Percentiles rank a stretch among this genome's conserved stretches.
Conservation (phyloP, 2,113 vertebrate species). For the Sterrhoptilus dennistouni region DNA sequence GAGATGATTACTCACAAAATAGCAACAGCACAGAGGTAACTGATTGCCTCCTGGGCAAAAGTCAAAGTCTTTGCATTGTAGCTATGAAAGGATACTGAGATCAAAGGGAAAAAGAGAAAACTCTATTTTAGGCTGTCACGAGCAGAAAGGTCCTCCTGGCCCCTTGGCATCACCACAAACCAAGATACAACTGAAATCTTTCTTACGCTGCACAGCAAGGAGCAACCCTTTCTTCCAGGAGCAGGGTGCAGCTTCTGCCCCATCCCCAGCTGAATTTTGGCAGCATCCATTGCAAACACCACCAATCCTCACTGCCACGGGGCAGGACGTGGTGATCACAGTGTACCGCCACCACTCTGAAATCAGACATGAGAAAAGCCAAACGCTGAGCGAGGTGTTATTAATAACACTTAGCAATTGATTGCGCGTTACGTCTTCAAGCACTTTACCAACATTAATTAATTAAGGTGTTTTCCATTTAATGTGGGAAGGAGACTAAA, state of each 20-base stretch:
- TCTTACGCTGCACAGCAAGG: rapidly evolving
- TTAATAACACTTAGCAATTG: background rate
- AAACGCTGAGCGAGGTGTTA: background rate
- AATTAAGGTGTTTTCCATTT: conserved; percentile 24
- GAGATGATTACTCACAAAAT: conserved; percentile 37
- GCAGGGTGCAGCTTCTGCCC: background rate
- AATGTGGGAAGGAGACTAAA: background rate
- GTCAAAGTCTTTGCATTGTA: conserved; percentile 9
- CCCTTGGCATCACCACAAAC: background rate
- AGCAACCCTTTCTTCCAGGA: background rate
- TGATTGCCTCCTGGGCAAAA: conserved; percentile 34
- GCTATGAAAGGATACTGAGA: background rate
- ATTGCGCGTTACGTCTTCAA: background rate
- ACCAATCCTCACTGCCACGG: rapidly evolving
- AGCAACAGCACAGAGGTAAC: conserved; percentile 34
- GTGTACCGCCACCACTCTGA: rapidly evolving
- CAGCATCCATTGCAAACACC: background rate
- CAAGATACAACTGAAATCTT: background rate
- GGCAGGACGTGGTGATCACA: rapidly evolving
- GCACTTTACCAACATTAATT: background rate
- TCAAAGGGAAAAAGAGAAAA: conserved; percentile 20
- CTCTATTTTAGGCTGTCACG: background rate
- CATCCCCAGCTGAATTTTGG: background rate
- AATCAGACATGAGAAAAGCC: background rate
- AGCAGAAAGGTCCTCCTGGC: conserved; percentile 24